A percentile compares a stretch with the other conserved stretches of the same genome.
Evolutionary conservation across 2,888 invertebrate species (phyloP).

Genomic region (Spodoptera picta): DNA sequence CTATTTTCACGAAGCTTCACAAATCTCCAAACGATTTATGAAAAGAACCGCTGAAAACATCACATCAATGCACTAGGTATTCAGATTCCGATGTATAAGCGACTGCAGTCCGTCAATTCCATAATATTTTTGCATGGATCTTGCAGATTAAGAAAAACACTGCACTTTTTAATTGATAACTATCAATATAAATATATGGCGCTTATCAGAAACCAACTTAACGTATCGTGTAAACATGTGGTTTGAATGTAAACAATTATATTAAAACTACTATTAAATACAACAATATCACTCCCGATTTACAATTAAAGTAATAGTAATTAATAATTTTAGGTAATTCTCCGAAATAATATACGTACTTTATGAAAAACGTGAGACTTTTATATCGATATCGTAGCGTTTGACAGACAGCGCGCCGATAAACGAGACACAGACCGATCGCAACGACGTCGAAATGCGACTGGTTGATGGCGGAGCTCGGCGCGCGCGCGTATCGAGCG

Average conservation of each 20-base stretch:
- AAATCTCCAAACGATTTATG: constrained; percentile 50
- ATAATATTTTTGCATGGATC: constrained; percentile 19
- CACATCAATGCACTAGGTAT: constrained; percentile 38
- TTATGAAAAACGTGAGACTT: constrained; percentile 66
- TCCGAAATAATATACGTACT: constrained; percentile 74
- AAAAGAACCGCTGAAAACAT: constrained; percentile 35
- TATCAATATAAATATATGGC: constrained; percentile 30
- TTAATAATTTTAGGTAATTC: constrained; percentile 36
- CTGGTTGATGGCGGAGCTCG: constrained; percentile 69
- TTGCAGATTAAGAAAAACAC: constrained; percentile 30
- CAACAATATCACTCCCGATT: constrained; percentile 49
- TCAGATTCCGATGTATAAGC: constrained; percentile 18
- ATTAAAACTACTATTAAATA: constrained; percentile 50
- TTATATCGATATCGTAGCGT: constrained; percentile 81
- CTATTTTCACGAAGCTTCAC: constrained; percentile 50
- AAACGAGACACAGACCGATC: constrained; percentile 66
- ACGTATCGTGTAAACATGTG: constrained; percentile 73
- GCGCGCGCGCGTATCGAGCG: constrained; percentile 88
- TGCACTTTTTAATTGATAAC: constrained; percentile 24
- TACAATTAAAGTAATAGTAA: constrained; percentile 26
- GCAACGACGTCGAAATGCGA: constrained; percentile 80
- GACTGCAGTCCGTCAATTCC: constrained; percentile 10
- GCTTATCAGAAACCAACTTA: constrained; percentile 54
- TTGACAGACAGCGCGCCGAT: constrained; percentile 74
- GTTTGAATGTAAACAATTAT: constrained; percentile 82